phyloP scores from a whole-genome alignment of 2,888 invertebrate genomes.

The Spodoptera littoralis region DNA sequence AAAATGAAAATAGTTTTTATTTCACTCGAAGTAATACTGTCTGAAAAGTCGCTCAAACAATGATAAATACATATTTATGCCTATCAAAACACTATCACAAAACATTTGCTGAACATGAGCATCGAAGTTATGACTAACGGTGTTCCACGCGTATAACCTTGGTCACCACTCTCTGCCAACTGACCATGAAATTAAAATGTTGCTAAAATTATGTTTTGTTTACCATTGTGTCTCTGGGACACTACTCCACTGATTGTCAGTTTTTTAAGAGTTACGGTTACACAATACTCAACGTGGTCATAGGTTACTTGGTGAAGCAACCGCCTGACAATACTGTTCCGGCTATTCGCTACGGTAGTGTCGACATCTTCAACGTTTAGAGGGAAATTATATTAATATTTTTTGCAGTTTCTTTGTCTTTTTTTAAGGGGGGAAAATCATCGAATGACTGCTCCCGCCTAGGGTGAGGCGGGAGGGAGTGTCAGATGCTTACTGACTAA shows the following conservation, averaged over 20 bases:
- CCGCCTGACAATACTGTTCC: neutral
- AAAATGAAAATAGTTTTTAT: too few relatives aligned
- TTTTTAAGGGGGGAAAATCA: too few relatives aligned
- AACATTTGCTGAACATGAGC: slow-evolving; percentile 31
- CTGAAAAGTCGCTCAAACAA: too few relatives aligned
- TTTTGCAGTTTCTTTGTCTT: too few relatives aligned
- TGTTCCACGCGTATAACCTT: slow-evolving; percentile 51
- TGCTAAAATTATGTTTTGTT: slow-evolving; percentile 45
- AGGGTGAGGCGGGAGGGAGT: too few relatives aligned
- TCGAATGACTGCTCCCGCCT: too few relatives aligned
- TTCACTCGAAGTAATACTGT: too few relatives aligned
- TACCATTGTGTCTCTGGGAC: slow-evolving; percentile 35
- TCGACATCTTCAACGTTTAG: too few relatives aligned
- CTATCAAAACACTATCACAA: slow-evolving; percentile 4
- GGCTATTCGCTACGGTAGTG: too few relatives aligned
- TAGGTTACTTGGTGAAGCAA: slow-evolving; percentile 17
- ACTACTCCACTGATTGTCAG: slow-evolving; percentile 13
- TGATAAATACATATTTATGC: too few relatives aligned
- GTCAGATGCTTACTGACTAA: too few relatives aligned
- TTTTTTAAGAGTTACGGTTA: slow-evolving; percentile 3
- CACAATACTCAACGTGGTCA: slow-evolving; percentile 20
- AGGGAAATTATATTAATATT: too few relatives aligned
- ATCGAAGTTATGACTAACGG: slow-evolving; percentile 49
- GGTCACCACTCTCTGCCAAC: slow-evolving; percentile 46
- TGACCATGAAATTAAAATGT: slow-evolving; percentile 57